A percentile compares a stretch with the other conserved stretches of the same genome.
phyloP scores from a whole-genome alignment of 1,140 invertebrate species.

The Gonioctena quinquepunctata region DNA sequence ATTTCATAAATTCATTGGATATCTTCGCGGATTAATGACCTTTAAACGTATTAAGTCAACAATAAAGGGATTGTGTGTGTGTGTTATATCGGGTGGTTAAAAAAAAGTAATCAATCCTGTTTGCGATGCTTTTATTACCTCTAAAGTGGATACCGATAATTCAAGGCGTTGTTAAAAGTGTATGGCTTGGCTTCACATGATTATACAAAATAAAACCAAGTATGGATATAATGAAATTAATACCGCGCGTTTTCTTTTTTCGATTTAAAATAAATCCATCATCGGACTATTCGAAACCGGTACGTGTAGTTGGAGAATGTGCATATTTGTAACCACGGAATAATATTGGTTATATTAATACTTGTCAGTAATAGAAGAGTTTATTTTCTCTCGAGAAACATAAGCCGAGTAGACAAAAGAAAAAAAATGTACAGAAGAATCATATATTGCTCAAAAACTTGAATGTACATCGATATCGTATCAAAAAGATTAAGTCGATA shows the following conservation, averaged over 20 bases:
- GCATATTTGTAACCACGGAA: neutral
- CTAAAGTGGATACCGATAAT: conserved; percentile 11
- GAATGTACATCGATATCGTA: no score
- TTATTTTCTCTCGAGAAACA: no score
- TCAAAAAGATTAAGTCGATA: no score
- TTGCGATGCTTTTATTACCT: conserved; percentile 13
- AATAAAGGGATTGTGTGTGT: conserved; percentile 15
- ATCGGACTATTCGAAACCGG: neutral
- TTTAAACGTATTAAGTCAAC: conserved; percentile 16
- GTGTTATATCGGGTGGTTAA: neutral
- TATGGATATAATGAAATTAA: conserved; percentile 12
- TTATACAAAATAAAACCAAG: conserved; percentile 12
- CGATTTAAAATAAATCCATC: neutral
- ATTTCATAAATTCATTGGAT: neutral
- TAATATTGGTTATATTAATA: neutral
- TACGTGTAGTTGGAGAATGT: neutral
- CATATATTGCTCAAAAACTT: no score
- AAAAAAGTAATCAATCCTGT: conserved; percentile 11
- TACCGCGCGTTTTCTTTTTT: neutral
- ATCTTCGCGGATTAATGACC: conserved; percentile 1
- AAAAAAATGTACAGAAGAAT: no score
- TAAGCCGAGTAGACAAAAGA: no score
- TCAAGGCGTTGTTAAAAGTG: conserved; percentile 10
- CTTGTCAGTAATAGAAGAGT: no score
- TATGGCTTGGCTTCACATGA: conserved; percentile 1